These are phyloP conservation scores for Oxyscelio sp. DNA, from an alignment of 2,888 invertebrate species.

Conservation along the genomic window DNA sequence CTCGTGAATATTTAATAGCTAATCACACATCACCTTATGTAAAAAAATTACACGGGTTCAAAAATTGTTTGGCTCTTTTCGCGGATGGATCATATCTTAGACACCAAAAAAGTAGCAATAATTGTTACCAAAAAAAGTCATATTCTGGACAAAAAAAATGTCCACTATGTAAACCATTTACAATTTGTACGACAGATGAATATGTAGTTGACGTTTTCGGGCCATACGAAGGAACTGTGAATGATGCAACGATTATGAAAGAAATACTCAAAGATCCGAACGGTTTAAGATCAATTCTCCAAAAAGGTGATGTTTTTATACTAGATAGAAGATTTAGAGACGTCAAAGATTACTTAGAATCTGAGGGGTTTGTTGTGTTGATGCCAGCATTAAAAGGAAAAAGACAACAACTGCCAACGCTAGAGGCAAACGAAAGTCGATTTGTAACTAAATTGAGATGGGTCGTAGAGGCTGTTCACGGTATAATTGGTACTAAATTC, in stretches of 20 bases:
- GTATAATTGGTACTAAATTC: not conserved
- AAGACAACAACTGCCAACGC: conserved; percentile 13
- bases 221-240: conserved; percentile 3
- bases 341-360: conserved; percentile 15
- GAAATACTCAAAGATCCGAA: not conserved
- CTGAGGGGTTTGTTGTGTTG: conserved; percentile 2
- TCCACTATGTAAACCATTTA: conserved; percentile 6
- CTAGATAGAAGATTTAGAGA: conserved; percentile 24
- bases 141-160: conserved; percentile 11
- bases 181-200: conserved; percentile 23
- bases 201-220: conserved; percentile 26
- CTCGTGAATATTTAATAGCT: conserved; percentile 14
- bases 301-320: conserved; percentile 31
- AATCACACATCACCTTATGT: conserved; percentile 17
- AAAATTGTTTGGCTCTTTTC: conserved; percentile 9
- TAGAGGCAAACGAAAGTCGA: conserved; percentile 28
- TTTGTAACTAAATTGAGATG: conserved; percentile 24
- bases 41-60: conserved; percentile 9
- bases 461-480: conserved; percentile 20
- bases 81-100: conserved; percentile 22
- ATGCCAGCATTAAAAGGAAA: conserved; percentile 36
- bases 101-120: conserved; percentile 12
- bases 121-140: conserved; percentile 15
- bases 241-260: conserved; percentile 13
- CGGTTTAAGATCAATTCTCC: conserved; percentile 22